Percentiles rank a stretch among this genome's conserved stretches.
These are phyloP conservation scores for Diphyllodes magnificus DNA, from an alignment of 2,113 vertebrate genomes.

Conservation along the genomic window DNA sequence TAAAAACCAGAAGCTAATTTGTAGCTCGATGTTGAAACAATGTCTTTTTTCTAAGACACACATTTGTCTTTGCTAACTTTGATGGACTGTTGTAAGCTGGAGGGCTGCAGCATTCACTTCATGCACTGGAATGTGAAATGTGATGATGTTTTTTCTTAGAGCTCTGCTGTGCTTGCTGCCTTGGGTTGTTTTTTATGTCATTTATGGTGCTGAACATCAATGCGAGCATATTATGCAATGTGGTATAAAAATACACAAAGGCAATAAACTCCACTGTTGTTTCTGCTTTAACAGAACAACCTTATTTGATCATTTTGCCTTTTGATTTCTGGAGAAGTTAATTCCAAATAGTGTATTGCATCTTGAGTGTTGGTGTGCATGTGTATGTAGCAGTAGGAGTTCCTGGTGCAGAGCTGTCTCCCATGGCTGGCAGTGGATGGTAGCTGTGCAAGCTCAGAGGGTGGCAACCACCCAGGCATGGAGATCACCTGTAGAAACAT, in stretches of 20 bases:
- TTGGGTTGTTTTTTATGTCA: slow-evolving; percentile 52
- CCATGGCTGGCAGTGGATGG: rapidly evolving
- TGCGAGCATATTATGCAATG: neutral
- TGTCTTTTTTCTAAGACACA: neutral
- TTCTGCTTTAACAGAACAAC: neutral
- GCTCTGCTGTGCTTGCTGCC: neutral
- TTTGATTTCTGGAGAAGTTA: neutral
- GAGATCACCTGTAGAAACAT: neutral
- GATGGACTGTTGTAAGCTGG: neutral
- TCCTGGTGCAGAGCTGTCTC: neutral
- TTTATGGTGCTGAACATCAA: neutral
- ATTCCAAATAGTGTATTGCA: neutral
- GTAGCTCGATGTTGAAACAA: neutral
- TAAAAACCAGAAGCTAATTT: neutral
- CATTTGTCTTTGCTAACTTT: neutral
- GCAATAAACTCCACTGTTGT: neutral
- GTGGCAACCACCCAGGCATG: rapidly evolving
- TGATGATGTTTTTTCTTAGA: neutral
- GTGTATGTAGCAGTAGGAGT: neutral
- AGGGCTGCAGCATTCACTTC: neutral
- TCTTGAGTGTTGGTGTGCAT: neutral
- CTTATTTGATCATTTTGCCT: neutral
- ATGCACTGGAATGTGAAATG: slow-evolving; percentile 1
- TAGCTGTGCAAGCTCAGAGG: neutral
- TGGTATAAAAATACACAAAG: neutral